A percentile compares a stretch with the other conserved stretches of the same genome.
Evolutionary conservation across 2,113 vertebrate genomes (phyloP).

Genomic region (Cavia porcellus): DNA sequence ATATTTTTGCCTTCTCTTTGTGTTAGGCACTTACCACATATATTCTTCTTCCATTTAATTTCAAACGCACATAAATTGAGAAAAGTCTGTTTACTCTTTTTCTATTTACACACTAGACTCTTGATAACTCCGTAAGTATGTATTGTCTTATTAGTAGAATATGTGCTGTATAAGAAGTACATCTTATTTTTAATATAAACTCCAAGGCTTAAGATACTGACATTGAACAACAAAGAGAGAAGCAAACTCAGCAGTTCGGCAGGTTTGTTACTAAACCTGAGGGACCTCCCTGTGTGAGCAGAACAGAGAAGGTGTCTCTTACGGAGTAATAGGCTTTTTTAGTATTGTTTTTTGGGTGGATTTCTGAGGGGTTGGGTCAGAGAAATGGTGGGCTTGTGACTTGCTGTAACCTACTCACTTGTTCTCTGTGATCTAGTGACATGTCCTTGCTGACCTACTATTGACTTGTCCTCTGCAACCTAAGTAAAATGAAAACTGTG

Average conservation of each 20-base stretch:
- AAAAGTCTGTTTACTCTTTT: not conserved
- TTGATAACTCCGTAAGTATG: not conserved
- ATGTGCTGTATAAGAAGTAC: not conserved
- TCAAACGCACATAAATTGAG: not conserved
- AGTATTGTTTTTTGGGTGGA: not conserved
- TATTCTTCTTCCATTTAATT: not conserved
- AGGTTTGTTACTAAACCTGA: not conserved
- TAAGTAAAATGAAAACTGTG: not conserved
- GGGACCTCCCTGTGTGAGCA: not conserved
- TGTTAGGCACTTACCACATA: not conserved
- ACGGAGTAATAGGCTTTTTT: not conserved
- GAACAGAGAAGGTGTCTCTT: not conserved
- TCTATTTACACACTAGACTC: not conserved
- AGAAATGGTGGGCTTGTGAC: not conserved
- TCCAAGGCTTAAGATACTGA: not conserved
- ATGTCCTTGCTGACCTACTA: not conserved
- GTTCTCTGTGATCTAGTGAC: not conserved
- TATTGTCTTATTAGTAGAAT: not conserved
- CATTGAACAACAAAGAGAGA: not conserved
- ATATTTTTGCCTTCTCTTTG: not conserved
- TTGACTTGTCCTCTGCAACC: not conserved
- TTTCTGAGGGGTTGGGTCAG: not conserved
- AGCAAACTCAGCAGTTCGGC: not conserved
- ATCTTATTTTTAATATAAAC: constrained; percentile 9
- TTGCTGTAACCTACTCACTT: not conserved